Percentiles rank a stretch among this genome's conserved stretches.
phyloP scores from a whole-genome alignment of 1,140 invertebrate species.

The Trichoplusia ni region DNA sequence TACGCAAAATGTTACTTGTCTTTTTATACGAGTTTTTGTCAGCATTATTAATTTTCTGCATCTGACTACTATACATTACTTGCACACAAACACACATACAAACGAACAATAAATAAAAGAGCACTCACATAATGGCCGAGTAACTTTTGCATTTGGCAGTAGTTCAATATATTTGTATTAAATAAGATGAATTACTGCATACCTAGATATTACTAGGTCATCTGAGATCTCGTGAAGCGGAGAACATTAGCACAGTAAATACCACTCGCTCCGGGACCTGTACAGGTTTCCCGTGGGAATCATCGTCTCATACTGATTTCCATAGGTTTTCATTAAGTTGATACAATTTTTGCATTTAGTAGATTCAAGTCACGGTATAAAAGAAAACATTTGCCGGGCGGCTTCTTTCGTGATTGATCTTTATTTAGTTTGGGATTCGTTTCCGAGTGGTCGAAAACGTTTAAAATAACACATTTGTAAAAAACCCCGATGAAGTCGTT shows the following conservation, averaged over 20 bases:
- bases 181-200: constrained; percentile 35
- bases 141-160: constrained; percentile 43
- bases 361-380: too few relatives aligned
- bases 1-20: neutral
- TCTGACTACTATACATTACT: neutral
- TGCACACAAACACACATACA: constrained; percentile 8
- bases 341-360: too few relatives aligned
- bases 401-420: too few relatives aligned
- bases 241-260: neutral
- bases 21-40: neutral
- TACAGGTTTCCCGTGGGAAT: neutral
- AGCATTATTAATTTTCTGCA: constrained; percentile 21
- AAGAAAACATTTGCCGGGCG: too few relatives aligned
- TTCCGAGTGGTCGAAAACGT: too few relatives aligned
- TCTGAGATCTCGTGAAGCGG: neutral
- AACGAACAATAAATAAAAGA: constrained; percentile 31
- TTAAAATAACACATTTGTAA: too few relatives aligned
- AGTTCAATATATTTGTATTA: constrained; percentile 46
- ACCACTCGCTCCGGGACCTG: neutral
- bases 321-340: too few relatives aligned
- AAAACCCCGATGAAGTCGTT: too few relatives aligned
- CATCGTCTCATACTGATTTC: neutral
- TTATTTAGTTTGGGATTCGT: too few relatives aligned
- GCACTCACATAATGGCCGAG: constrained; percentile 30
- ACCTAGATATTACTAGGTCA: constrained; percentile 28